A percentile compares a stretch with the other conserved stretches of the same genome.
phyloP scores from a whole-genome alignment of 2,888 invertebrate species.

The Xanthostigma xanthostigma region DNA sequence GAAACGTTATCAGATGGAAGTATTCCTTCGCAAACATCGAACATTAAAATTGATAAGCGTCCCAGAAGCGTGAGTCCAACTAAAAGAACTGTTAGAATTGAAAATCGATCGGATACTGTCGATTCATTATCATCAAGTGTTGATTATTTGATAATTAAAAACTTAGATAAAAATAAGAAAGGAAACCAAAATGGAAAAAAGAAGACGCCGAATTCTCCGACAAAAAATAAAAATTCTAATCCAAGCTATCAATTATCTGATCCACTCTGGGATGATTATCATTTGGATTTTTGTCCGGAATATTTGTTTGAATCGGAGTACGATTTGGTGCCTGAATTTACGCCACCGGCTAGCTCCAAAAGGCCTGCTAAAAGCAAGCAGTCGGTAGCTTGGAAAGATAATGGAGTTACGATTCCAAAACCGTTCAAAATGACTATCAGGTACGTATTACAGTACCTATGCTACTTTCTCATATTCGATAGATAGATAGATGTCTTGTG shows the following conservation, averaged over 20 bases:
- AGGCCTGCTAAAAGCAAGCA: conserved; percentile 35
- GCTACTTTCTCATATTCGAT: too few relatives aligned
- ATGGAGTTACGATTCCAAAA: conserved; percentile 42
- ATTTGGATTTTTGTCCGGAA: conserved; percentile 15
- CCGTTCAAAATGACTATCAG: conserved; percentile 56
- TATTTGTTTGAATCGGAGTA: conserved; percentile 21
- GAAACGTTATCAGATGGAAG: background rate
- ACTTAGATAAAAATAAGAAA: background rate
- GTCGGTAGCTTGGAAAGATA: conserved; percentile 19
- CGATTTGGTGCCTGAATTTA: conserved; percentile 22
- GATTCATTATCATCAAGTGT: background rate
- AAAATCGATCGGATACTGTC: conserved; percentile 18
- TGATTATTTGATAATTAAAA: background rate
- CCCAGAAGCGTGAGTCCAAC: conserved; percentile 19
- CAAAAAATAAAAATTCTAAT: conserved; percentile 18
- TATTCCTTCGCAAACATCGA: background rate
- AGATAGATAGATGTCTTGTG: too few relatives aligned
- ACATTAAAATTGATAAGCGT: conserved; percentile 4
- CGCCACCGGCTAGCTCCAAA: conserved; percentile 22
- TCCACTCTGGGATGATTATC: conserved; percentile 17
- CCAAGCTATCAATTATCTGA: conserved; percentile 8
- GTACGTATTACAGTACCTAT: conserved; percentile 26
- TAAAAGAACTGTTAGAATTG: conserved; percentile 27
- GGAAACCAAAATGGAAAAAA: too few relatives aligned
- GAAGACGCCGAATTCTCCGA: conserved; percentile 14